Conservation (phyloP, 2,797 vertebrate species). For the Bucorvus abyssinicus region DNA sequence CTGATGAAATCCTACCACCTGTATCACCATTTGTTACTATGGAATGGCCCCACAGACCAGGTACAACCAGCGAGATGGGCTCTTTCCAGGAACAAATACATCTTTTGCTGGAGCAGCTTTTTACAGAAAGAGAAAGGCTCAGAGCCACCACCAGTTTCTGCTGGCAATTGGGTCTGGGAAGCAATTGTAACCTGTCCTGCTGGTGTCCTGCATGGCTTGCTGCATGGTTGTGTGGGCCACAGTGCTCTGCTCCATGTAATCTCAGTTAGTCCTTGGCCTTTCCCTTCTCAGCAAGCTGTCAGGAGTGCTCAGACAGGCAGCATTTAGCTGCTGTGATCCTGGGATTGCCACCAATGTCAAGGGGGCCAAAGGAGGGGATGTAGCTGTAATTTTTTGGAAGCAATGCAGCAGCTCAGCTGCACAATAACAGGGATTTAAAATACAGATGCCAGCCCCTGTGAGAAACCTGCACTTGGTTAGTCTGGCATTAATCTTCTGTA, state of each 20-base stretch:
- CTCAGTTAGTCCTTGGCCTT: neutral
- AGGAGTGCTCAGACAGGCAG: neutral
- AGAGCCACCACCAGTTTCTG: neutral
- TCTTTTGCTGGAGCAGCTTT: neutral
- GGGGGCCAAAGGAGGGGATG: neutral
- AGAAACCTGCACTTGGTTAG: neutral
- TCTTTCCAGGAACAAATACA: neutral
- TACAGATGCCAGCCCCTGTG: neutral
- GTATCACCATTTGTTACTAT: neutral
- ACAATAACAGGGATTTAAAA: neutral
- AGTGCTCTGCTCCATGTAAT: neutral
- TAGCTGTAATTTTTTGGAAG: neutral
- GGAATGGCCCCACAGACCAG: neutral
- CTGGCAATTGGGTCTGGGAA: neutral
- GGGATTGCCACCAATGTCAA: neutral
- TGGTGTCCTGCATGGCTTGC: rapidly evolving
- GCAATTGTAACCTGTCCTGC: neutral
- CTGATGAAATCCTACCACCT: neutral
- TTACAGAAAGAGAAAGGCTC: neutral
- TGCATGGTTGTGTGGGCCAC: rapidly evolving
- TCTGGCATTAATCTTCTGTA: neutral
- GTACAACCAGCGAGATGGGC: neutral
- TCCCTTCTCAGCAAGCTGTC: neutral
- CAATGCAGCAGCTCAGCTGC: neutral
- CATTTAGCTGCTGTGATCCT: neutral